Evolutionary conservation across 1,140 invertebrate genomes (phyloP), one percentile per base, ranked within the genome.

Genomic region (Drosophila parvula): DNA sequence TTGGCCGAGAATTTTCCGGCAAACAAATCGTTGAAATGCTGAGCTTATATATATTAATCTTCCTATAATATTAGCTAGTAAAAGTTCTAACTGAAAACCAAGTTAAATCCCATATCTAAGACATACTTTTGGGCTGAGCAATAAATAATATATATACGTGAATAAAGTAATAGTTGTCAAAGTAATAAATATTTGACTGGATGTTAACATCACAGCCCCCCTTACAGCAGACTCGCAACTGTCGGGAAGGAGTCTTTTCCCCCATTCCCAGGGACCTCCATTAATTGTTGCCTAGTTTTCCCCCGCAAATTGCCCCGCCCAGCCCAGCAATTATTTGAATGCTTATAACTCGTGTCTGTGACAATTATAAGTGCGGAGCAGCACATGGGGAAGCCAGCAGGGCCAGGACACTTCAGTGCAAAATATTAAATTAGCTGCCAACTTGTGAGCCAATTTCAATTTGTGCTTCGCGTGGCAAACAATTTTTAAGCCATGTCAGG

Each of bases 381-480:
- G 38, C 40, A 43, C 12, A 41, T 30, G 47, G 8, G 8, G 10
- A 7, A 18, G 16, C 8, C 18, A n/a, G 43, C 44, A 16, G 40
- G 22, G 14, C 11, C 59, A 30, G 48, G 27, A 16, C 22, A 58
- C 61, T 55, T 43, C 47, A 27, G 10, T 36, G 60, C n/a, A 18
- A 51, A 56, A 58, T 79, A 86, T 86, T 86, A 86, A 81, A 86
- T 86, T 81, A 86, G 82, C 82, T 86, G 82, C 65, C 82, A 86
- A 86, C 59, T 76, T 81, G 70, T 71, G 79, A 75, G 79, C 82
- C 70, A 86, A 85, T 86, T 85, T 85, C 75, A 78, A 85, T 85
- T 85, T 86, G 74, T 71, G 74, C 48, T 65, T 56, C 28, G 44
- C 62, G 57, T 59, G 47, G 43, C 47, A 55, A 58, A 65, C 70